phyloP scores from a whole-genome alignment of 2,888 invertebrate genomes.

The Eugnorisma glareosa region DNA sequence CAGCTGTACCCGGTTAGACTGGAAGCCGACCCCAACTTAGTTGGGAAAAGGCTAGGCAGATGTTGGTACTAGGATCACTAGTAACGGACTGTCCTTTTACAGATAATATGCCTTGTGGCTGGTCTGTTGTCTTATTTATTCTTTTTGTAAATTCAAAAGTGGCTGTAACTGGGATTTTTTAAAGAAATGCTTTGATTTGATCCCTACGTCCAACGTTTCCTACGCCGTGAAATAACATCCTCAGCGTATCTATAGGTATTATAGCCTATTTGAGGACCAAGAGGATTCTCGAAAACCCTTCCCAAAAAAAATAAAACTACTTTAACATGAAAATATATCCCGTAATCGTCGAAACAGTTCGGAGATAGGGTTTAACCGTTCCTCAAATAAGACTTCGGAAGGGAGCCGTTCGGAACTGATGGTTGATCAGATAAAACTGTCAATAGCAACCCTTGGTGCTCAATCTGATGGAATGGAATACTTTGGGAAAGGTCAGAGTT shows the following conservation, averaged over 20 bases:
- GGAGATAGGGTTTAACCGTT: conserved; percentile 60
- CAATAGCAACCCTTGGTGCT: conserved; percentile 72
- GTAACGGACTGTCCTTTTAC: background rate
- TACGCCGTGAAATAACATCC: background rate
- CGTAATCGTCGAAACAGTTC: conserved; percentile 49
- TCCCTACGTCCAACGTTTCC: background rate
- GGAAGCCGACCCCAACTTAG: too few species aligned
- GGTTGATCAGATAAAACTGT: conserved; percentile 76
- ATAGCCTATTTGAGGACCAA: too few species aligned
- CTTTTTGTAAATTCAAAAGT: background rate
- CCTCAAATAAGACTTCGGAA: conserved; percentile 68
- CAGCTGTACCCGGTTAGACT: too few species aligned
- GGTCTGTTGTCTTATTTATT: background rate
- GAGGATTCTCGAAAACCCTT: background rate
- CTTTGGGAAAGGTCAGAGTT: conserved; percentile 63
- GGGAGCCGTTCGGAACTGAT: conserved; percentile 71
- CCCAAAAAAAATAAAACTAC: conserved; percentile 27
- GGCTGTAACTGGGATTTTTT: background rate
- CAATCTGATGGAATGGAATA: conserved; percentile 69
- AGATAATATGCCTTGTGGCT: background rate
- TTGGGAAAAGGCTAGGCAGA: too few species aligned
- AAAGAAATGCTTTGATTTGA: background rate
- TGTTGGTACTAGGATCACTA: too few species aligned
- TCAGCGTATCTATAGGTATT: background rate
- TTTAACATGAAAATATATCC: conserved; percentile 45